Percentiles rank a stretch among this genome's conserved stretches.
Evolutionary conservation across 2,888 invertebrate species (phyloP).

Genomic region (Archips crataeganus): DNA sequence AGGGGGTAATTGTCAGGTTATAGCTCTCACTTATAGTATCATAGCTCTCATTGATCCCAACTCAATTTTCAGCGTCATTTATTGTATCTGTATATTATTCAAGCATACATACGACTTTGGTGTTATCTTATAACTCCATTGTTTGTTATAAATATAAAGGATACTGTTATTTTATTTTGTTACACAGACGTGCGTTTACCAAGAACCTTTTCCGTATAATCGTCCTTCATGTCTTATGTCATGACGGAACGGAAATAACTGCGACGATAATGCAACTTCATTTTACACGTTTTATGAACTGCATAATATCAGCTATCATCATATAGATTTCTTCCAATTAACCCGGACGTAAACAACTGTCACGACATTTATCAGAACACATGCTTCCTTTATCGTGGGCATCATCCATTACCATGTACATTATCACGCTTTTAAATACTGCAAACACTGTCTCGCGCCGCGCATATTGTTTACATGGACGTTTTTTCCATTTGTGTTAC

Average conservation of each 20-base stretch:
- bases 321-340: not conserved
- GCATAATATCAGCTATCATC: not conserved
- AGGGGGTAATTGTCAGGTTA: too few species aligned
- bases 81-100: too few species aligned
- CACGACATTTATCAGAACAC: constrained; percentile 3
- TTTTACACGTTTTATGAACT: not conserved
- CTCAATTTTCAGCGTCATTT: too few species aligned
- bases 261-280: not conserved
- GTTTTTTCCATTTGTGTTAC: not conserved
- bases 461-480: not conserved
- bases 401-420: not conserved
- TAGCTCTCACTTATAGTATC: too few species aligned
- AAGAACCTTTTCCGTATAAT: not conserved
- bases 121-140: too few species aligned
- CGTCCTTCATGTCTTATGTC: not conserved
- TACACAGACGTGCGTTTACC: not conserved
- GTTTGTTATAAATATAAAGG: too few species aligned
- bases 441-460: not conserved
- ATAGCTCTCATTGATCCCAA: too few species aligned
- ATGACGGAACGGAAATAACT: not conserved
- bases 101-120: too few species aligned
- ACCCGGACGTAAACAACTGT: constrained; percentile 9
- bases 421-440: constrained; percentile 3
- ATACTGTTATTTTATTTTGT: not conserved
- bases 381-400: constrained; percentile 1